Base-by-base conservation (phyloP, 2,888 invertebrate genomes). In the Scelioninae gen. 1 region DNA sequence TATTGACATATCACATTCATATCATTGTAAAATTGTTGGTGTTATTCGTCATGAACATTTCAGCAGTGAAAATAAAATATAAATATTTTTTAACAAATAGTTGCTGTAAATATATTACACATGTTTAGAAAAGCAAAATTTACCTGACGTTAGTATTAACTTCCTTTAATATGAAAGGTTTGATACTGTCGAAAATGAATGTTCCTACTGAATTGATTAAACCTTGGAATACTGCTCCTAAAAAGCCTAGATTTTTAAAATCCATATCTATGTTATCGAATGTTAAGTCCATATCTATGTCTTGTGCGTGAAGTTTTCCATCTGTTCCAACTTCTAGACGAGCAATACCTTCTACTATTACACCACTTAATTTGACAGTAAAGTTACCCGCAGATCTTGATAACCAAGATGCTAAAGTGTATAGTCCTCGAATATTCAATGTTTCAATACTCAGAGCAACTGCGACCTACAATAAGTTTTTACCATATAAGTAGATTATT, bases 181-280 rank as follows among this genome's bases (percentile, higher is more conserved):
- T 97, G 88, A 98, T 96, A 9, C 96, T 96, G 90, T 97, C 97
- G 87, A 98, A 97, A 9, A 98, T 94, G 83, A 97, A 95, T 11
- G 94, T 95, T 0, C 97, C 97, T 0, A 97, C 94, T 0, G 96
- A 95, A 91, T 97, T 98, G 53, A 98, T 94, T 56, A 97, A 93
- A 0, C 96, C 95, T 91, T 96, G 95, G 83, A 95, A 93, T 71
- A 95, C 91, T 49, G 94, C 94, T 0, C 96, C 96, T 80, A 97
- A 93, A 85, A 97, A 94, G 5, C 97, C 96, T 0, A 97, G 94
- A 89, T 97, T 96, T 91, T 97, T 94, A 88, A 98, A 97, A 88
- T 97, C 95, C 93, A 97, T 95, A 8, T 95, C 93, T 87, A 97
- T 96, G 56, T 95, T 95, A 56, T 93, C 94, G 87, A 97, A 97